Percentiles rank a stretch among this genome's conserved stretches.
phyloP scores from a whole-genome alignment of 2,888 invertebrate species.

The Zaprionus lineosus region DNA sequence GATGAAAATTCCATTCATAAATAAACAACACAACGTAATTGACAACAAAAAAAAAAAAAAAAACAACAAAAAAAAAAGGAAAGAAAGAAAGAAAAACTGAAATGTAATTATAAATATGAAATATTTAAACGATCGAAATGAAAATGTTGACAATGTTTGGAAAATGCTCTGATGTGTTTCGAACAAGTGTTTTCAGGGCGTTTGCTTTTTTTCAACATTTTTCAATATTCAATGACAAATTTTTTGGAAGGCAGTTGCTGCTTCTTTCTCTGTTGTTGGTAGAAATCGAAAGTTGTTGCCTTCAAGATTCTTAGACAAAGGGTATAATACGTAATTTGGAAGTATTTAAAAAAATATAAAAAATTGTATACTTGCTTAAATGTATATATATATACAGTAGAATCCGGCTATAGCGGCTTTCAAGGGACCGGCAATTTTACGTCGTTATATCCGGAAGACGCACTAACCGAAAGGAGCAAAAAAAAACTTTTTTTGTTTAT shows the following conservation, averaged over 20 bases:
- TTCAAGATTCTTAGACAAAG: too few relatives aligned
- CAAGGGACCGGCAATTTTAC: too few relatives aligned
- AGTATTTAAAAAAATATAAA: too few relatives aligned
- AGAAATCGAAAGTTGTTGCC: slow-evolving; percentile 27
- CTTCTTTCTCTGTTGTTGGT: too few relatives aligned
- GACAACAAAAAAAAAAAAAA: slow-evolving; percentile 35
- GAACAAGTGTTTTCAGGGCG: slow-evolving; percentile 53
- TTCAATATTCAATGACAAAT: slow-evolving; percentile 33
- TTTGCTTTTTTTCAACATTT: slow-evolving; percentile 12
- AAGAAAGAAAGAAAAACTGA: too few relatives aligned
- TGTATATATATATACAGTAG: too few relatives aligned
- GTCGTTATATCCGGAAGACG: too few relatives aligned
- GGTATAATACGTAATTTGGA: too few relatives aligned
- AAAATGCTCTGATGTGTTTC: slow-evolving; percentile 62
- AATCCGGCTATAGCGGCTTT: too few relatives aligned
- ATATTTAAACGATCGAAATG: slow-evolving; percentile 20
- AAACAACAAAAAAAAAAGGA: slow-evolving; percentile 33
- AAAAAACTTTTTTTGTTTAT: too few relatives aligned
- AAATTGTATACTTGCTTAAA: too few relatives aligned
- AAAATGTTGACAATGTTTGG: slow-evolving; percentile 54
- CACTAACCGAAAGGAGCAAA: too few relatives aligned
- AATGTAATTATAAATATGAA: slow-evolving; percentile 33
- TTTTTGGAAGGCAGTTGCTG: slow-evolving; percentile 7
- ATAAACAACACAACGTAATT: slow-evolving; percentile 50
- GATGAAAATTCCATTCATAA: slow-evolving; percentile 67